These are phyloP conservation scores for Melanostigma gelatinosum DNA, from an alignment of 2,113 vertebrate genomes.

Conservation along the genomic window DNA sequence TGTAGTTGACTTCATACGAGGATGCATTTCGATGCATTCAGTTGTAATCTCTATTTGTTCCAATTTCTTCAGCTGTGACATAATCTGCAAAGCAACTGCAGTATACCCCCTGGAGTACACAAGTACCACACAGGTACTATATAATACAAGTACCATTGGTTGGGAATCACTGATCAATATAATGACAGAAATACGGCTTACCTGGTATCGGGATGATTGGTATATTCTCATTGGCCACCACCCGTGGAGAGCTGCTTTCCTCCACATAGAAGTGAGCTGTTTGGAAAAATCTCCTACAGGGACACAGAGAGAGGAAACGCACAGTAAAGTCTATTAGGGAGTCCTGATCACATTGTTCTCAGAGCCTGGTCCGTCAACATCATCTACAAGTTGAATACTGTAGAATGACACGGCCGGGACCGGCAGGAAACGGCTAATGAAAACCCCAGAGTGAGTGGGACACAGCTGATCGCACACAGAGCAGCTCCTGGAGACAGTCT, in stretches of 20 bases:
- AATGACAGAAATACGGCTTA: conserved; percentile 73
- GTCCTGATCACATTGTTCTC: conserved; percentile 59
- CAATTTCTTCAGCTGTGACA: not conserved
- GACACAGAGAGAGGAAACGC: conserved; percentile 52
- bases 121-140: too few relatives aligned
- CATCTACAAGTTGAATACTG: conserved; percentile 47
- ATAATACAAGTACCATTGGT: not conserved
- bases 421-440: conserved; percentile 61
- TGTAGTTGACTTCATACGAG: not conserved
- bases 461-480: conserved; percentile 56
- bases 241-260: conserved; percentile 95
- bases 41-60: not conserved
- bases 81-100: not conserved
- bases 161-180: not conserved
- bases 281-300: conserved; percentile 96
- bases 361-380: conserved; percentile 66
- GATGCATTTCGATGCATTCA: not conserved
- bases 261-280: conserved; percentile 99
- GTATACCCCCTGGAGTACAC: not conserved
- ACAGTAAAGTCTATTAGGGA: conserved; percentile 60
- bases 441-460: conserved; percentile 59
- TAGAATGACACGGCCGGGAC: conserved; percentile 39
- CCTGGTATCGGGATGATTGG: conserved; percentile 96
- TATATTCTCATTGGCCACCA: conserved; percentile 96
- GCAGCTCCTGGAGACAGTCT: conserved; percentile 52